Conservation (phyloP, 2,797 vertebrate genomes). For the Tarsius wallacei region DNA sequence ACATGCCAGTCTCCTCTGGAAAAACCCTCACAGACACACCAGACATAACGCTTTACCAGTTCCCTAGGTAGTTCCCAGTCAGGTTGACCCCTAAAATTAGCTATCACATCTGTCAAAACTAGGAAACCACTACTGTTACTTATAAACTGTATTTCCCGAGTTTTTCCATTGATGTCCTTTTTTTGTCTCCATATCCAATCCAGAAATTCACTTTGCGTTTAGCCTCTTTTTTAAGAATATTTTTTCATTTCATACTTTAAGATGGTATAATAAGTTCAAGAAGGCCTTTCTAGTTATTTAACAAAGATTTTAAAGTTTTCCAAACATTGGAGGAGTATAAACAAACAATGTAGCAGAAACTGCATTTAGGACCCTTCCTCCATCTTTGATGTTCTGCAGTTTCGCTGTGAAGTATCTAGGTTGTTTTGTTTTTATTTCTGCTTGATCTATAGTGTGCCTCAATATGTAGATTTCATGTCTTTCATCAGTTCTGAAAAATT, state of each 20-base stretch:
- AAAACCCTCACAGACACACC: background rate
- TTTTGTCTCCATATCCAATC: background rate
- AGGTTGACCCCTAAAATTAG: background rate
- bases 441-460: background rate
- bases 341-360: background rate
- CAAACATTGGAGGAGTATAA: background rate
- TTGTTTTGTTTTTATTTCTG: background rate
- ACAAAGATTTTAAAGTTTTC: constrained; percentile 18
- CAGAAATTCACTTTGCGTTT: background rate
- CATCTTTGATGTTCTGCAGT: background rate
- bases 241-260: background rate
- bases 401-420: background rate
- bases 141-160: background rate
- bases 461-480: background rate
- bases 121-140: background rate
- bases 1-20: background rate
- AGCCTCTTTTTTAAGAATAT: background rate
- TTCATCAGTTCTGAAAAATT: background rate
- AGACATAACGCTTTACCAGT: background rate
- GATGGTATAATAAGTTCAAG: background rate
- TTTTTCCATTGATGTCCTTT: background rate
- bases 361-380: background rate
- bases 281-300: background rate
- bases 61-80: background rate
- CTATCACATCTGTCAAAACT: background rate